These are phyloP conservation scores for Oreochromis aureus DNA, from an alignment of 2,113 vertebrate species.

Conservation along the genomic window DNA sequence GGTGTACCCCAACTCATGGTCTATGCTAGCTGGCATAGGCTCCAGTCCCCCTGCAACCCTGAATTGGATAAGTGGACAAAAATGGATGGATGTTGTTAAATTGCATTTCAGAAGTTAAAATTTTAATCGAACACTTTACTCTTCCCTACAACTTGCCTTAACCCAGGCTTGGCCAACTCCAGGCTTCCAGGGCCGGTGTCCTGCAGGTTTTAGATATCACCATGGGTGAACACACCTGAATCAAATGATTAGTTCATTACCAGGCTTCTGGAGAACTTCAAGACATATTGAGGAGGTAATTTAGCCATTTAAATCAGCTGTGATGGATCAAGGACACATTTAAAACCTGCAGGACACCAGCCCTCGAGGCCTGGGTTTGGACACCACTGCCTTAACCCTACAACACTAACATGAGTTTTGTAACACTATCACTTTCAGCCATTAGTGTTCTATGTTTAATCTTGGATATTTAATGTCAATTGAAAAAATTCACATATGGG, in stretches of 20 bases:
- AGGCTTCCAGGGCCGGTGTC: too few species aligned
- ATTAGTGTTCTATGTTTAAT: neutral
- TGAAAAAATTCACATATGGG: neutral
- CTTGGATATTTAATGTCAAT: neutral
- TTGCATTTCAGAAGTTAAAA: neutral
- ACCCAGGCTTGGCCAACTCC: too few species aligned
- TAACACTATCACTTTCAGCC: neutral
- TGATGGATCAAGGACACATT: too few species aligned
- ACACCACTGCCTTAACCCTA: fast-evolving
- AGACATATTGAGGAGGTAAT: too few species aligned
- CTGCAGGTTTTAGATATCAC: too few species aligned
- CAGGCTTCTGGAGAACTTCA: too few species aligned
- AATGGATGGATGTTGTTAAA: neutral
- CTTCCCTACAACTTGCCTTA: fast-evolving
- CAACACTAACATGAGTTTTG: neutral
- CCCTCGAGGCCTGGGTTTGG: too few species aligned
- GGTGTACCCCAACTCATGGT: neutral
- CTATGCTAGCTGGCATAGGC: neutral
- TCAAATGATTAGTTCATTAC: too few species aligned
- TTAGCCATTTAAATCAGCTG: too few species aligned
- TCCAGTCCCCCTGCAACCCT: neutral
- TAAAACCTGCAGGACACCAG: too few species aligned
- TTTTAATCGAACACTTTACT: neutral
- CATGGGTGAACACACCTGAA: too few species aligned
- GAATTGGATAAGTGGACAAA: neutral